phyloP scores from a whole-genome alignment of 1,140 invertebrate genomes.

The Lucilia sericata region DNA sequence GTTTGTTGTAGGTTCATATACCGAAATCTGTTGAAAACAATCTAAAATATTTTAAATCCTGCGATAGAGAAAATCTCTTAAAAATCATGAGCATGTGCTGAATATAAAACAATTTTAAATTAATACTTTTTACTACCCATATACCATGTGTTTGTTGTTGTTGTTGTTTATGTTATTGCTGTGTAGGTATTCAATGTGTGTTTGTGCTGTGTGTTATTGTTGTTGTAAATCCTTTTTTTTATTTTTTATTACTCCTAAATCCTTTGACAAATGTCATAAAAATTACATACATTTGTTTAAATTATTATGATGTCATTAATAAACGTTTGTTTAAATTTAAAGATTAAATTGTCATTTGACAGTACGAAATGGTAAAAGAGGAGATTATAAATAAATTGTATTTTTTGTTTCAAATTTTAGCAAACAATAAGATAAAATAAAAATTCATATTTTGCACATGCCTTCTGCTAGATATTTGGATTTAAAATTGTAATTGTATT shows the following conservation, averaged over 20 bases:
- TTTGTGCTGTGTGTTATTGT: not conserved
- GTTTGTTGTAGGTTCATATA: not conserved
- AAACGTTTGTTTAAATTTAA: constrained; percentile 2
- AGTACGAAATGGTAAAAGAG: not conserved
- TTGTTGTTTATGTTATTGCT: no score
- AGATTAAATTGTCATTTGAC: constrained; percentile 23
- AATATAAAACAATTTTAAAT: not conserved
- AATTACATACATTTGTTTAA: constrained; percentile 12
- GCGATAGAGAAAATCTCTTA: no score
- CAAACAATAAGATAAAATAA: no score
- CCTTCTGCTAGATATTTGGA: no score
- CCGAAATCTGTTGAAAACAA: no score
- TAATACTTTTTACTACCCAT: not conserved
- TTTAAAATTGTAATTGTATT: no score
- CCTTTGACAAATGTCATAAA: constrained; percentile 24
- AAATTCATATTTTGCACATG: no score
- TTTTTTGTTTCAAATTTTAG: no score
- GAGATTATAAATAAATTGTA: no score
- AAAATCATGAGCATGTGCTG: not conserved
- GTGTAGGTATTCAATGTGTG: not conserved
- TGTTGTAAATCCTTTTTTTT: not conserved
- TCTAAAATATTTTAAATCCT: no score
- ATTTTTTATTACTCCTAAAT: not conserved
- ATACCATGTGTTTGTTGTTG: not conserved
- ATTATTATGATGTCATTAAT: constrained; percentile 14